Evolutionary conservation across 2,888 invertebrate genomes (phyloP), one percentile per base, ranked within the genome.

Genomic region (Mimachlamys varia): DNA sequence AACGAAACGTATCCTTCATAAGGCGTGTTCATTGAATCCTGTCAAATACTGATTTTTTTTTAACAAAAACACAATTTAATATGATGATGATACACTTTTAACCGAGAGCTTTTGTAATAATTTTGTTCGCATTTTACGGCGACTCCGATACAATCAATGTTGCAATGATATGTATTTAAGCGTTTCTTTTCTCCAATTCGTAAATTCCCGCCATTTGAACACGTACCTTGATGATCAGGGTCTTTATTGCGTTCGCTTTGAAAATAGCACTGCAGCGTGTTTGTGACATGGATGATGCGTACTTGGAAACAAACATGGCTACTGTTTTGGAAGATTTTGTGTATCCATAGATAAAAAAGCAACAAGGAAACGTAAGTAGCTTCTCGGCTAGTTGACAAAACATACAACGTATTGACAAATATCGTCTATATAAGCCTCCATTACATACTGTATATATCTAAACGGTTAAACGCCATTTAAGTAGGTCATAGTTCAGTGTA

Each of bases 231-330:
- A 19, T 58, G 22, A 58, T 58, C 58, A 58, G 0, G 1, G 22
- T 58, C 58, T 7, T n/a, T 7, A 58, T 7, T 19, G 58, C n/a
- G 58, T 58, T 22, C n/a, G 58, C 10, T 58, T 19, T 7, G 3
- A 58, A 58, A 7, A 7, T 22, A 58, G 4, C 19, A 58, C 22
- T 7, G 7, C 0, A 58, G 58, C 58, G 58, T 58, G n/a, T 58
- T 0, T 58, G 22, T 58, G 58, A 58, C 58, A 22, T 1, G n/a
- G 58, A 58, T 58, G 58, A 58, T 22, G 58, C 58, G 58, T 58
- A 58, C 58, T n/a, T 58, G 76, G 33, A 76, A 76, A 76, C 76
- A 76, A 76, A 76, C 33, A 76, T 76, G 76, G 76, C 76, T 76
- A 33, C 76, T 76, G 76, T 76, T 76, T 76, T 76, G 76, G 76